Base-by-base conservation (phyloP, 1,140 invertebrate genomes). In the Sycobia sp. region DNA sequence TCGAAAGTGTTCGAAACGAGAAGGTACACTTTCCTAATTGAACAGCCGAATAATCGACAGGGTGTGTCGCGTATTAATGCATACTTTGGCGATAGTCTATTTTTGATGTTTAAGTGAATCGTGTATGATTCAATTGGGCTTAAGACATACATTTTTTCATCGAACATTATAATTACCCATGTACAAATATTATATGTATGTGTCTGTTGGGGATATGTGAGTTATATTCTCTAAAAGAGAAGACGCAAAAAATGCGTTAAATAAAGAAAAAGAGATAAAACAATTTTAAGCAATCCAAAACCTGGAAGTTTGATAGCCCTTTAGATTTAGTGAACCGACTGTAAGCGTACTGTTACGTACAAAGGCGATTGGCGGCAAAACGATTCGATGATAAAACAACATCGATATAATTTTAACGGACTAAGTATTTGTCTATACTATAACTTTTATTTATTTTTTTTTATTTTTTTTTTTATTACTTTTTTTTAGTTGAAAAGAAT, bases 101-200 rank as follows among this genome's bases (percentile, higher is more conserved):
- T 79, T 79, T 79, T 79, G 74, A 78, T 79, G 76, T 78, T 74
- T 76, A 74, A 75, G 72, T 75, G 76, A 76, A 77, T 72, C 73
- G 64, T 73, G 67, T 65, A 66, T 71, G 74, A 77, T 74, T 76
- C 74, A 64, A 70, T 77, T 76, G 71, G 69, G 67, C 74, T 75
- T 69, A 69, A 69, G 44, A 69, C 69, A 71, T 71, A 73, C 68
- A 54, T 71, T 69, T 76, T 76, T 74, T 69, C 70, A 77, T 76
- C 72, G 70, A 61, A 74, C 69, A 75, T 75, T 67, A 74, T 78
- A 78, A 65, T 61, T 69, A 67, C 73, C 68, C 76, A 76, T 77
- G 76, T 77, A 78, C 76, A 77, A 78, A 77, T 76, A 77, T 63
- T 63, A 63, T 63, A 63, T 63, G 61, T 74, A 76, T 72, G 73